Conservation (phyloP, 2,888 invertebrate species). For the Schrankia costaestrigalis region DNA sequence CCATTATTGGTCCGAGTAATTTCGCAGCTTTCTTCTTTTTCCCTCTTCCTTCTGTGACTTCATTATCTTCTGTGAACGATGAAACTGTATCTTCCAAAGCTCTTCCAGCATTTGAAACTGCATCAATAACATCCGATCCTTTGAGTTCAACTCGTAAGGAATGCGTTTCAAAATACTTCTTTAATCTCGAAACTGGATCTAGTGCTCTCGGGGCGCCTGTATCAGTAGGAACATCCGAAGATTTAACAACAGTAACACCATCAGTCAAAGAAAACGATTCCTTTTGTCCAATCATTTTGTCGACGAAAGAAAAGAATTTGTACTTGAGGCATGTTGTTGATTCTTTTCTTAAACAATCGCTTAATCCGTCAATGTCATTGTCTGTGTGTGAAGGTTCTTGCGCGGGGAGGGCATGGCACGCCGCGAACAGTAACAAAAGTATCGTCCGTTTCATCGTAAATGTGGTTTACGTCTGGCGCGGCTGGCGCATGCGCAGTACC, state of each 20-base stretch:
- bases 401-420: conserved; percentile 84
- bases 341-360: conserved; percentile 91
- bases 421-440: conserved; percentile 60
- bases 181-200: conserved; percentile 85
- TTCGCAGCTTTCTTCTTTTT: conserved; percentile 92
- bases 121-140: conserved; percentile 90
- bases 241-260: conserved; percentile 91
- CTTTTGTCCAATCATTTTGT: conserved; percentile 90
- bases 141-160: conserved; percentile 91
- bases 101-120: conserved; percentile 89
- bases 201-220: conserved; percentile 89
- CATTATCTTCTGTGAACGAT: conserved; percentile 78
- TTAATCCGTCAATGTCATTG: conserved; percentile 89
- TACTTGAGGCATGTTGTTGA: conserved; percentile 92
- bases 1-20: conserved; percentile 87
- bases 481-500: conserved; percentile 50
- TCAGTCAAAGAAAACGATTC: conserved; percentile 90
- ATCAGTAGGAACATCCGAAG: conserved; percentile 84
- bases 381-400: conserved; percentile 86
- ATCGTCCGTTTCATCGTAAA: conserved; percentile 68
- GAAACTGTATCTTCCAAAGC: conserved; percentile 88
- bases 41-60: conserved; percentile 84
- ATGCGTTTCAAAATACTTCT: conserved; percentile 89
- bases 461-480: conserved; percentile 59
- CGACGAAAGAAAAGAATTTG: conserved; percentile 92